Conservation (phyloP, 2,888 invertebrate genomes). For the Flabesymbios commensalis region DNA sequence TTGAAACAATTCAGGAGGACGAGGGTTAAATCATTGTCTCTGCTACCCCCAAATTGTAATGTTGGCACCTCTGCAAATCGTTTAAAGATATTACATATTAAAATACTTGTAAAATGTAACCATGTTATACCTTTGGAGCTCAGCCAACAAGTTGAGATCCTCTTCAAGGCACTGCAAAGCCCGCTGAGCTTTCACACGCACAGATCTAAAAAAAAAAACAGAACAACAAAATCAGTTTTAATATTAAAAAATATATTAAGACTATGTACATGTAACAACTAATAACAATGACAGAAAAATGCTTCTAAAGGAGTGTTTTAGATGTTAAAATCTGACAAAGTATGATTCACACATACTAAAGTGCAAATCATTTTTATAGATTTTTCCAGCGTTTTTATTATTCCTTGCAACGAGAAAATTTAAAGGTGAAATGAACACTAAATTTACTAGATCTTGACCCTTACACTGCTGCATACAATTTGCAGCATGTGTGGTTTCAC, state of each 20-base stretch:
- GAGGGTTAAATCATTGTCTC: too few species aligned
- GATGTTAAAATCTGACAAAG: not conserved
- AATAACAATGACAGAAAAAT: not conserved
- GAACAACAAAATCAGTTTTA: not conserved
- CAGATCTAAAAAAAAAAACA: slow-evolving; percentile 65
- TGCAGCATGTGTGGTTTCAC: too few species aligned
- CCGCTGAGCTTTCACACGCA: slow-evolving; percentile 90
- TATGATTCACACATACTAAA: not conserved
- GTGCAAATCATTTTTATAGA: not conserved
- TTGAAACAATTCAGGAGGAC: too few species aligned
- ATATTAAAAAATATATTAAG: not conserved
- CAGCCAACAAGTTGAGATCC: slow-evolving; percentile 81
- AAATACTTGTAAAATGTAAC: not conserved
- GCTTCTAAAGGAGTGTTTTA: not conserved
- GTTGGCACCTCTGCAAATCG: too few species aligned
- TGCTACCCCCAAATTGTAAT: too few species aligned
- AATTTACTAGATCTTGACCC: too few species aligned
- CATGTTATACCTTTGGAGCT: slow-evolving; percentile 64
- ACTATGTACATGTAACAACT: not conserved
- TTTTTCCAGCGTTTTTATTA: too few species aligned
- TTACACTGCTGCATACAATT: too few species aligned
- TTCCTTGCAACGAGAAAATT: too few species aligned
- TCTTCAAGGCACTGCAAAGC: slow-evolving; percentile 89
- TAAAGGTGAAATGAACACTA: too few species aligned
- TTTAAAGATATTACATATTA: not conserved